Conservation (phyloP, 2,113 vertebrate species). For the Hyaena hyaena region DNA sequence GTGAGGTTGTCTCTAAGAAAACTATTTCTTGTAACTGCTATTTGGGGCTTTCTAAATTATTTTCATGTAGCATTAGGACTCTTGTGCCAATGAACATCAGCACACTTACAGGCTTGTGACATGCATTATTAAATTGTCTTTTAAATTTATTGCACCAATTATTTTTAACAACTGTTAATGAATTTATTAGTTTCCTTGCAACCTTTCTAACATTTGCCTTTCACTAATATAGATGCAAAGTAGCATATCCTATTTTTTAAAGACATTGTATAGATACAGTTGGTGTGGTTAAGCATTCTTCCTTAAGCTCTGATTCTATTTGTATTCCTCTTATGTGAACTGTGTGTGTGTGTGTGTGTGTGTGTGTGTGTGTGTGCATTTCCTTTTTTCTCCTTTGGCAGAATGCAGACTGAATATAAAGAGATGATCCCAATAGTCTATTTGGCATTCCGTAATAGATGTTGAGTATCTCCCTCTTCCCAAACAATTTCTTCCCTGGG, state of each 20-base stretch:
- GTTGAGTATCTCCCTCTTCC: neutral
- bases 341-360: neutral
- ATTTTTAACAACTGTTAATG: conserved; percentile 29
- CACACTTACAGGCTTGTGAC: neutral
- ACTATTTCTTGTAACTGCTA: neutral
- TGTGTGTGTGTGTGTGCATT: neutral
- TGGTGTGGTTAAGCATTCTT: neutral
- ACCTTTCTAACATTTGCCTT: neutral
- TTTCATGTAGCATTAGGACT: neutral
- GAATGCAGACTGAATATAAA: neutral
- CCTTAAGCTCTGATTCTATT: neutral
- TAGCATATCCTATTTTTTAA: neutral
- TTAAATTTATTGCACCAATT: neutral
- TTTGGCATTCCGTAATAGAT: neutral
- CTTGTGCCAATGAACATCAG: neutral
- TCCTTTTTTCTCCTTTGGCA: conserved; percentile 24
- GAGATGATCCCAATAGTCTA: neutral
- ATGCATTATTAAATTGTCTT: neutral
- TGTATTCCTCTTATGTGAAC: neutral
- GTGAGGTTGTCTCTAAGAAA: neutral
- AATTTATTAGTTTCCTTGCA: conserved; percentile 15
- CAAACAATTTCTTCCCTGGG: neutral
- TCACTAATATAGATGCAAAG: conserved; percentile 25
- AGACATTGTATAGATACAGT: neutral
- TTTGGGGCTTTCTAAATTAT: neutral